Evolutionary conservation across 2,113 vertebrate species (phyloP).

Genomic region (Myotis yumanensis): DNA sequence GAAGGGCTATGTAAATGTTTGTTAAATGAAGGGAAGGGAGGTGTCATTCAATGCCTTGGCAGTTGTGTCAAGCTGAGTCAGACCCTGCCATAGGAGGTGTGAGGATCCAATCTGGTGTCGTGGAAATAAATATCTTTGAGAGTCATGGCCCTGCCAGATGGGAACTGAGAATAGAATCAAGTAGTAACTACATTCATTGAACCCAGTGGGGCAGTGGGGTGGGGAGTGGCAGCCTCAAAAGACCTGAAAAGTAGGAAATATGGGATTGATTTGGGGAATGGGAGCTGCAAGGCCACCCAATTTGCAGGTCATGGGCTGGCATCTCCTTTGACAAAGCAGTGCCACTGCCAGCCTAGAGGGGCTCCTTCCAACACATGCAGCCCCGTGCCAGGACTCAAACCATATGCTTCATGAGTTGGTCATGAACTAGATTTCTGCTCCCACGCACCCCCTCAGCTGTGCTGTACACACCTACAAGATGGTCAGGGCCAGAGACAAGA

Average conservation of each 20-base stretch:
- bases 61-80: not conserved
- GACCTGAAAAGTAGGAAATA: not conserved
- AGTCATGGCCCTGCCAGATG: not conserved
- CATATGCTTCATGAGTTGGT: not conserved
- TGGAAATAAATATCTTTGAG: not conserved
- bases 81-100: not conserved
- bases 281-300: not conserved
- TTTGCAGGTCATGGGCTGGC: not conserved
- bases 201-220: not conserved
- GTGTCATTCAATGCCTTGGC: not conserved
- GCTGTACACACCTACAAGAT: not conserved
- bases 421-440: not conserved
- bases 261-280: not conserved
- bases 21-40: not conserved
- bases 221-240: not conserved
- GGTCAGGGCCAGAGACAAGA: not conserved
- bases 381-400: not conserved
- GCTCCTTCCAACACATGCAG: not conserved
- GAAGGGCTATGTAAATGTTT: constrained; percentile 7
- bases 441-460: not conserved
- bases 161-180: not conserved
- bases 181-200: not conserved
- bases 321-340: not conserved
- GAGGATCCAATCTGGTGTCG: not conserved
- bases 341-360: no score